Evolutionary conservation across 2,797 vertebrate genomes (phyloP).

Genomic region (Sandelia bainsii): DNA sequence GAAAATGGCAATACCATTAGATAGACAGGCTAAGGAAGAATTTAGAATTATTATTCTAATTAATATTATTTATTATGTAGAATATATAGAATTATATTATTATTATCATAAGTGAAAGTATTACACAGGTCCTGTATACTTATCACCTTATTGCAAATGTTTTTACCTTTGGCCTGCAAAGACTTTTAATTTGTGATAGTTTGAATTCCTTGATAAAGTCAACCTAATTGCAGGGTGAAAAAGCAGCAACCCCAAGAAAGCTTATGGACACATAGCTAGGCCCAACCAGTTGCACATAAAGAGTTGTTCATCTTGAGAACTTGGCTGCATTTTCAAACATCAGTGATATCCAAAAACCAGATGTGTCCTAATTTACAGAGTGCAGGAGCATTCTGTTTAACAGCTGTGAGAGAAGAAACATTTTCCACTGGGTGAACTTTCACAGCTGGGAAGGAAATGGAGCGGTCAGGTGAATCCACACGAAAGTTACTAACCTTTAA

Average conservation of each 20-base stretch:
- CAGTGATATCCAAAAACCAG: constrained; percentile 43
- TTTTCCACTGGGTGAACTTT: constrained; percentile 33
- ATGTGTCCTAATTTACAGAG: constrained; percentile 61
- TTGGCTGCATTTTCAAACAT: constrained; percentile 21
- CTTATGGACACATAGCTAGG: neutral
- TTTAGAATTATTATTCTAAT: no score
- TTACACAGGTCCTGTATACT: no score
- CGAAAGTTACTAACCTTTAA: constrained; percentile 53
- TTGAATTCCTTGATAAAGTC: no score
- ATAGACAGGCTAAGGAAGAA: no score
- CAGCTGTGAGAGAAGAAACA: constrained; percentile 49
- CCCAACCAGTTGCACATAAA: neutral
- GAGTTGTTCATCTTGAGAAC: constrained; percentile 7
- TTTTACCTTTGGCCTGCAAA: no score
- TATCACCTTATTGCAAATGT: no score
- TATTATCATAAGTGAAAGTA: no score
- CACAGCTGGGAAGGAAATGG: constrained; percentile 67
- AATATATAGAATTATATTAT: no score
- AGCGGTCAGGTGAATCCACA: constrained; percentile 68
- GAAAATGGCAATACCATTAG: no score
- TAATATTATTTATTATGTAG: no score
- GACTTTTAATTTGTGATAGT: no score
- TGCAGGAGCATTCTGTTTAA: constrained; percentile 33
- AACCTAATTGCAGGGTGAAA: neutral
- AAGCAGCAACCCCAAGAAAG: neutral